Evolutionary conservation across 1,140 invertebrate genomes (phyloP).

Genomic region (Neodiprion lecontei): DNA sequence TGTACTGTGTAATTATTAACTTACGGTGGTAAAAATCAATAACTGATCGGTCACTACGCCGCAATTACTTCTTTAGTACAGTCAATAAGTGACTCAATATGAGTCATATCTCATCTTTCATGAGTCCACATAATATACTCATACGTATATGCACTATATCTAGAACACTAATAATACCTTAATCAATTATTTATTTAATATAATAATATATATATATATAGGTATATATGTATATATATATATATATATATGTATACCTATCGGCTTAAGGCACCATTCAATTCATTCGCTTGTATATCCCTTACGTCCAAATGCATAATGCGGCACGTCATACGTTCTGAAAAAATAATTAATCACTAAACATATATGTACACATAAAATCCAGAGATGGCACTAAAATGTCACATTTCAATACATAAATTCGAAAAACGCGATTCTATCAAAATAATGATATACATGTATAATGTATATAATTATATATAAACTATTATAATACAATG

Average conservation of each 20-base stretch:
- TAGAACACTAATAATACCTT: background rate
- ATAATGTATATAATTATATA: too few species aligned
- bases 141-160: background rate
- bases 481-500: too few species aligned
- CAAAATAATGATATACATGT: too few species aligned
- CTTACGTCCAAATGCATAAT: too few species aligned
- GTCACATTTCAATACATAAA: background rate
- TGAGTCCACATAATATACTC: background rate
- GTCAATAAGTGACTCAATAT: conserved; percentile 2
- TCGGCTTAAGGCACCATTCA: background rate
- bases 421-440: background rate
- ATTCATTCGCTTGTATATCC: background rate
- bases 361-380: background rate
- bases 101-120: background rate
- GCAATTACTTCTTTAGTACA: background rate
- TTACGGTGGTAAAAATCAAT: too few species aligned
- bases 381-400: background rate
- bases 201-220: too few species aligned
- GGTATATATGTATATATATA: background rate
- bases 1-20: too few species aligned
- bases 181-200: too few species aligned
- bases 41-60: background rate
- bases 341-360: background rate
- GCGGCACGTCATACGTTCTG: background rate
- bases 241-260: background rate